A percentile compares a stretch with the other conserved stretches of the same genome.
Evolutionary conservation across 2,888 invertebrate genomes (phyloP).

Genomic region (Frankliniella fusca): DNA sequence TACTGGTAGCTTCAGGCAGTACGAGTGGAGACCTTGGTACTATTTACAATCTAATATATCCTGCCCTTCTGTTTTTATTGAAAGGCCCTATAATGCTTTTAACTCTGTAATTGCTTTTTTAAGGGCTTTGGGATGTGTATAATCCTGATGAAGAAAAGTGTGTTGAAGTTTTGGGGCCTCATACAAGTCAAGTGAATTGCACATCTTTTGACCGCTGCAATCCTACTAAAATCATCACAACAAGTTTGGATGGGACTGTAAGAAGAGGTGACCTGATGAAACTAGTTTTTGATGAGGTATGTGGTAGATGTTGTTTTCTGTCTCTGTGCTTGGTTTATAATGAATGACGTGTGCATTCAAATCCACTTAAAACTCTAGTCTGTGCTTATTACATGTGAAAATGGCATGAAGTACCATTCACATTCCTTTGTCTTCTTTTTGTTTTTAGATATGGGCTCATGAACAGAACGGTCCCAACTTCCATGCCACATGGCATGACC

Average conservation of each 20-base stretch:
- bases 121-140: constrained; percentile 41
- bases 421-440: constrained; percentile 28
- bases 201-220: constrained; percentile 42
- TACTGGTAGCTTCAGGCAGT: constrained; percentile 46
- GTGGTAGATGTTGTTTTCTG: constrained; percentile 31
- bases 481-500: constrained; percentile 43
- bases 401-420: not conserved
- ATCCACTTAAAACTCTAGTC: not conserved
- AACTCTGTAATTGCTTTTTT: not conserved
- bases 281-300: constrained; percentile 45
- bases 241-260: constrained; percentile 48
- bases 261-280: constrained; percentile 46
- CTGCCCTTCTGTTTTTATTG: constrained; percentile 15
- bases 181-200: constrained; percentile 45
- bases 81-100: not conserved
- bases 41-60: not conserved
- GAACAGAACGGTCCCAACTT: constrained; percentile 40
- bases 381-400: too few relatives aligned
- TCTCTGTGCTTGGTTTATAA: too few relatives aligned
- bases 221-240: constrained; percentile 41
- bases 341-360: too few relatives aligned
- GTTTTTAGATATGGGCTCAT: constrained; percentile 43
- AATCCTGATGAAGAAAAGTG: constrained; percentile 39
- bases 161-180: constrained; percentile 44
- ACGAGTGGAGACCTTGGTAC: constrained; percentile 45